A percentile compares a stretch with the other conserved stretches of the same genome.
Conservation (phyloP, 2,113 vertebrate genomes). For the Ivindomyrus marchei region DNA sequence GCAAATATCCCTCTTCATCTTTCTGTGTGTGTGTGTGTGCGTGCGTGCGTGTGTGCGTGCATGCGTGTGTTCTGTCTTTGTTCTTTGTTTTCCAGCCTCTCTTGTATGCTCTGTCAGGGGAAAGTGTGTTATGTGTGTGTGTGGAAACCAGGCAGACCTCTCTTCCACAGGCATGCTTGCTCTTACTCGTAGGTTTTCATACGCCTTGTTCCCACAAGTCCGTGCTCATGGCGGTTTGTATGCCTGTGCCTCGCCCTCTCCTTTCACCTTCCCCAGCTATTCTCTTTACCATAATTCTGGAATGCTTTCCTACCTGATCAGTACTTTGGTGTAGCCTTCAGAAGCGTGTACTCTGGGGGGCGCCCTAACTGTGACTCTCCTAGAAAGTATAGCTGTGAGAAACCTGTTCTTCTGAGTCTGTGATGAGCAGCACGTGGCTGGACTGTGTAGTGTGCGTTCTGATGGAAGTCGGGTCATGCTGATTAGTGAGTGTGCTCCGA, state of each 20-base stretch:
- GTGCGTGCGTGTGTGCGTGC: neutral
- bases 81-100: neutral
- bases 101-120: no score
- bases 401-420: neutral
- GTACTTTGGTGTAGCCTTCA: neutral
- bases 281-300: neutral
- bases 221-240: neutral
- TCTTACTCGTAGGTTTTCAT: neutral
- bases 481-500: neutral
- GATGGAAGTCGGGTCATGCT: neutral
- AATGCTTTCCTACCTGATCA: neutral
- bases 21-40: neutral
- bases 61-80: neutral
- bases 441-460: neutral
- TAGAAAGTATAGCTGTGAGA: neutral
- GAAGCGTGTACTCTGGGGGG: neutral
- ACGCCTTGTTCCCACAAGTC: neutral
- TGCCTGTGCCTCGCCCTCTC: neutral
- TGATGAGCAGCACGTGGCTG: neutral
- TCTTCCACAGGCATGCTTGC: neutral
- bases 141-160: neutral
- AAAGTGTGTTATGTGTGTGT: neutral
- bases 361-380: neutral
- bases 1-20: neutral
- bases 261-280: neutral